phyloP scores from a whole-genome alignment of 2,888 invertebrate species.

The Aleiodes alternator region DNA sequence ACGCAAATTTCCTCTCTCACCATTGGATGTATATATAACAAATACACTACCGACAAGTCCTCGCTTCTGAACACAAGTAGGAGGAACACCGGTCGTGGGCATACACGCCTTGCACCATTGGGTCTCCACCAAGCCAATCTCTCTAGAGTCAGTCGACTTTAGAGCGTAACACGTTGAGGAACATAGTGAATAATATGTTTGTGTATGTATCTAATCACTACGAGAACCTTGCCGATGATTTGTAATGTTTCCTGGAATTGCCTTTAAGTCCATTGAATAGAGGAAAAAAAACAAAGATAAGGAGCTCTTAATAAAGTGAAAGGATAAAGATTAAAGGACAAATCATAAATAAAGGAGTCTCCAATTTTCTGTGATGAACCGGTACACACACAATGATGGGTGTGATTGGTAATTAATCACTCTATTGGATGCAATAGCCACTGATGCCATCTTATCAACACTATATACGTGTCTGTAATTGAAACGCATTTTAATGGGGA shows the following conservation, averaged over 20 bases:
- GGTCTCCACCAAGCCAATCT: conserved; percentile 36
- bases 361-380: too few species aligned
- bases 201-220: conserved; percentile 32
- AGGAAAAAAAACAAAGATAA: too few species aligned
- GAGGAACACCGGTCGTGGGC: conserved; percentile 63
- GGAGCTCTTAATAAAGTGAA: too few species aligned
- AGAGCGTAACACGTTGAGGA: conserved; percentile 49
- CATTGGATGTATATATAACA: conserved; percentile 30
- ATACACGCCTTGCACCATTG: conserved; percentile 61
- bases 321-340: too few species aligned
- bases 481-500: conserved; percentile 52
- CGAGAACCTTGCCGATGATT: conserved; percentile 25
- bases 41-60: conserved; percentile 38
- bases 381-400: too few species aligned
- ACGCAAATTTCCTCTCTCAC: too few species aligned
- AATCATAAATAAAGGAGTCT: too few species aligned
- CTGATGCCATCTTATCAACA: too few species aligned
- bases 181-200: background rate
- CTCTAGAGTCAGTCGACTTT: conserved; percentile 53
- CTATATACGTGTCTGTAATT: conserved; percentile 1
- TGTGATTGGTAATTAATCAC: too few species aligned
- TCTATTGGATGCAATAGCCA: too few species aligned
- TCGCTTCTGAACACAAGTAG: conserved; percentile 58
- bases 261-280: too few species aligned
- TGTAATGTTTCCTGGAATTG: too few species aligned